Percentiles rank a stretch among this genome's conserved stretches.
phyloP scores from a whole-genome alignment of 2,113 vertebrate genomes.

The human region GRCh38 chr1:90268001-90268500 shows the following conservation, averaged over 20 bases:
- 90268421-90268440: not conserved
- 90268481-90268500: not conserved
- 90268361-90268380: not conserved
- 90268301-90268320: not conserved
- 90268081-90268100: not conserved
- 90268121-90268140: not conserved
- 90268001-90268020: not conserved
- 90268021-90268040: not conserved
- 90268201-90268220: not conserved
- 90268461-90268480: not conserved
- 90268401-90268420: slow-evolving; percentile 11
- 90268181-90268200: not conserved
- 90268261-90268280: not conserved
- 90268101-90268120: not conserved
- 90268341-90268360: not conserved
- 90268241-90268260: not conserved
- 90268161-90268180: not conserved
- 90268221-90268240: not conserved
- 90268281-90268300: not conserved
- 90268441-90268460: not conserved
- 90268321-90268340: not conserved
- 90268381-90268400: slow-evolving; percentile 1
- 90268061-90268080: not conserved
- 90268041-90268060: not conserved
- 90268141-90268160: not conserved